Percentiles rank a stretch among this genome's conserved stretches.
phyloP scores from a whole-genome alignment of 2,113 vertebrate species.

The Melanocharis versteri region DNA sequence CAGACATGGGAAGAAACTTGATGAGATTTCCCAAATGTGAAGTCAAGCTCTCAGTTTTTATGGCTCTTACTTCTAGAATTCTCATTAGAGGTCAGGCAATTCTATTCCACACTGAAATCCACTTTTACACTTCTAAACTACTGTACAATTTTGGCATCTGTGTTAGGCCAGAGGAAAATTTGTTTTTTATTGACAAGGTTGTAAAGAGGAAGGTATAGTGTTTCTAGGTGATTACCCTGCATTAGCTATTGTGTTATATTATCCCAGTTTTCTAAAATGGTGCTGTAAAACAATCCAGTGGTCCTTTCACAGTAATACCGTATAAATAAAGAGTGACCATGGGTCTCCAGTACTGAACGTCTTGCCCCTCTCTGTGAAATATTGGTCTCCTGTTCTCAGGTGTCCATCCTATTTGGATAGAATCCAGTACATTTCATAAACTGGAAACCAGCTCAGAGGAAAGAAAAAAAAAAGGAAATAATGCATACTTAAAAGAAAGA shows the following conservation, averaged over 20 bases:
- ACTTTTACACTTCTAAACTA: background rate
- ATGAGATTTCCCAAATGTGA: background rate
- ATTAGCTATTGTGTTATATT: background rate
- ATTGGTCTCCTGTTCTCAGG: background rate
- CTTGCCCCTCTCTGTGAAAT: background rate
- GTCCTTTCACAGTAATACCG: background rate
- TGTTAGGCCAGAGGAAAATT: background rate
- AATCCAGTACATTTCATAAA: background rate
- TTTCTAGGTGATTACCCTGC: background rate
- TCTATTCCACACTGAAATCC: background rate
- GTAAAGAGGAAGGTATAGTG: background rate
- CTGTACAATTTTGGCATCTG: background rate
- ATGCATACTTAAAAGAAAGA: background rate
- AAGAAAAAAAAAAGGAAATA: background rate
- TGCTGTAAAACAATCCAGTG: background rate
- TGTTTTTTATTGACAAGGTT: background rate
- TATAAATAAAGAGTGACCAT: background rate
- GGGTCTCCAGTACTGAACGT: background rate
- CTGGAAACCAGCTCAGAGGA: background rate
- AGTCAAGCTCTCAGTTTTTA: background rate
- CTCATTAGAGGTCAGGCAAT: background rate
- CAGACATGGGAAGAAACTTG: background rate
- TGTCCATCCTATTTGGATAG: background rate
- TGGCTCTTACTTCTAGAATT: background rate
- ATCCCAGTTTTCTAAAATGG: background rate